These are phyloP conservation scores for Epinotia bilunana DNA, from an alignment of 2,888 invertebrate species.

Conservation along the genomic window DNA sequence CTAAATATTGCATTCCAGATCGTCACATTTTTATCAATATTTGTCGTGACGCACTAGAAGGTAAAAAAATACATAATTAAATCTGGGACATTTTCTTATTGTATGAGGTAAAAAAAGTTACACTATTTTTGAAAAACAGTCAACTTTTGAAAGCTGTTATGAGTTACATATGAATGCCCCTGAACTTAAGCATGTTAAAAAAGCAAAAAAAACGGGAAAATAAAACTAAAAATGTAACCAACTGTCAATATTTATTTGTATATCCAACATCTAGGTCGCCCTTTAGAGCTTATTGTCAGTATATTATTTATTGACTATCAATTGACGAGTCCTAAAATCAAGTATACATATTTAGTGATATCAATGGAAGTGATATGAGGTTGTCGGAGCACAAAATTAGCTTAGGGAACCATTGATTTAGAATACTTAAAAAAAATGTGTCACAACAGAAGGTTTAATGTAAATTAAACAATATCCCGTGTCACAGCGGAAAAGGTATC, in stretches of 20 bases:
- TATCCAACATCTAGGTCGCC: conserved; percentile 40
- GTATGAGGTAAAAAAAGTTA: too few species aligned
- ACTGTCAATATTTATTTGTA: conserved; percentile 51
- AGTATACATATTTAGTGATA: background rate
- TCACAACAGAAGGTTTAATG: background rate
- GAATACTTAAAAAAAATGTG: background rate
- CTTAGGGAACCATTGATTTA: background rate
- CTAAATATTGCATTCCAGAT: too few species aligned
- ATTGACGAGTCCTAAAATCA: conserved; percentile 38
- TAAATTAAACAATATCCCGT: background rate
- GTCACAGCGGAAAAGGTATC: background rate
- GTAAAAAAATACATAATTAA: too few species aligned
- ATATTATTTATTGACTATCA: conserved; percentile 42
- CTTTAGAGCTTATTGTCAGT: conserved; percentile 47
- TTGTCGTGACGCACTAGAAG: too few species aligned
- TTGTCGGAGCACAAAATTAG: conserved; percentile 3
- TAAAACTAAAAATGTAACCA: conserved; percentile 33
- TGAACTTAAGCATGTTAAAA: background rate
- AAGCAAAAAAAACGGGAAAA: background rate
- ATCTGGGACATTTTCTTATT: too few species aligned
- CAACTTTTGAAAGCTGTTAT: too few species aligned
- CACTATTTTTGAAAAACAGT: too few species aligned
- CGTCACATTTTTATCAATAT: too few species aligned
- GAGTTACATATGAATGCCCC: background rate
- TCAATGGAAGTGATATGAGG: conserved; percentile 13